These are phyloP conservation scores for Phocoena phocoena DNA, from an alignment of 2,113 vertebrate species.

Conservation along the genomic window DNA sequence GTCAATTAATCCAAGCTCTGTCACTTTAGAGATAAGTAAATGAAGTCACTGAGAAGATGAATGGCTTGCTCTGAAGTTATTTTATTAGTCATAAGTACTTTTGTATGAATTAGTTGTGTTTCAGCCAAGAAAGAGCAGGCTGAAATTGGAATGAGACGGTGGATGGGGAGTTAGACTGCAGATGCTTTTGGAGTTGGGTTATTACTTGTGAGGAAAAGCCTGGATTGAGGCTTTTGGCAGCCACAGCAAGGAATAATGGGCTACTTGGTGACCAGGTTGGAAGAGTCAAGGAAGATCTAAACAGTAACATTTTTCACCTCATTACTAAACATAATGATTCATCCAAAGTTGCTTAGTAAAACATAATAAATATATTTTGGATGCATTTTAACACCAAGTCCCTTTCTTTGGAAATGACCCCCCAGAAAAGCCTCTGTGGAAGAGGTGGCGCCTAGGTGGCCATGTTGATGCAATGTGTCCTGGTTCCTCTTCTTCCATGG, in stretches of 20 bases:
- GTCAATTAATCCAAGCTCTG: neutral
- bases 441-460: neutral
- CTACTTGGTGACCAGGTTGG: neutral
- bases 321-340: neutral
- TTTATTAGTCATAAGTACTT: neutral
- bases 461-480: fast-evolving
- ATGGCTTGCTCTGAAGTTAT: neutral
- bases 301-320: neutral
- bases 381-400: neutral
- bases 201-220: neutral
- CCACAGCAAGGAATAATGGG: neutral
- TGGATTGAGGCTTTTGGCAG: neutral
- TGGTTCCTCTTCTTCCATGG: neutral
- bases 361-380: neutral
- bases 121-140: neutral
- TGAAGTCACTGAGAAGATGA: neutral
- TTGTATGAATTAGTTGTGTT: neutral
- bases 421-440: neutral
- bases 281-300: neutral
- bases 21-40: slow-evolving; percentile 2
- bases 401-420: neutral
- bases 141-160: neutral
- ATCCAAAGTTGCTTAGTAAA: neutral
- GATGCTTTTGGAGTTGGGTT: neutral
- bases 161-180: neutral